Percentiles rank a stretch among this genome's conserved stretches.
Conservation (phyloP, 2,797 vertebrate genomes). For the Sus cebifrons region DNA sequence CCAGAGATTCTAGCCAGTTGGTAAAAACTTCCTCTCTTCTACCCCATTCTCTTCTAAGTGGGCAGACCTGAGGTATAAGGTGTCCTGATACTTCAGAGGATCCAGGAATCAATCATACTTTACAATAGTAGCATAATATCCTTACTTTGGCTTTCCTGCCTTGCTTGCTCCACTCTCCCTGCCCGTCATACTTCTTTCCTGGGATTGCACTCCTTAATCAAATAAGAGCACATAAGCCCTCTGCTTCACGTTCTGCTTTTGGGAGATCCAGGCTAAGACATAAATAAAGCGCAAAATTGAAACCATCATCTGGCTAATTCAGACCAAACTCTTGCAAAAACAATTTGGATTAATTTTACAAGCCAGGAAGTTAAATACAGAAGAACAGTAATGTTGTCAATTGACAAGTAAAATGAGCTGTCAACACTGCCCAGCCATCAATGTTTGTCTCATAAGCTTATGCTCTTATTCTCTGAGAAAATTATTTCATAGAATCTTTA, state of each 20-base stretch:
- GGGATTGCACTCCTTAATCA: neutral
- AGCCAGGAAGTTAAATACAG: neutral
- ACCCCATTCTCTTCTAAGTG: neutral
- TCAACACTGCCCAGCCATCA: neutral
- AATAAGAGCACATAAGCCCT: neutral
- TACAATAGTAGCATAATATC: neutral
- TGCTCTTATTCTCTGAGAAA: neutral
- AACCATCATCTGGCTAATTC: neutral
- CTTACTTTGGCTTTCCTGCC: neutral
- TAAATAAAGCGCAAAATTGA: slow-evolving; percentile 2
- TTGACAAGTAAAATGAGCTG: neutral
- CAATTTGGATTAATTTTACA: slow-evolving; percentile 47
- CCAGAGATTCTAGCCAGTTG: neutral
- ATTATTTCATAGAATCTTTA: neutral
- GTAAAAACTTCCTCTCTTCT: neutral
- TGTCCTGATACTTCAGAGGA: neutral
- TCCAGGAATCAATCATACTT: neutral
- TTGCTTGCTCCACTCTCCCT: neutral
- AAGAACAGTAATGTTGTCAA: neutral
- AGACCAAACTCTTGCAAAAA: slow-evolving; percentile 36
- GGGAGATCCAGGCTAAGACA: neutral
- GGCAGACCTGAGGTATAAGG: neutral
- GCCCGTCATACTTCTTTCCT: neutral
- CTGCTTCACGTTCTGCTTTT: slow-evolving; percentile 20
- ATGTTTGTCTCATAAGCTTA: neutral